Percentiles rank a stretch among this genome's conserved stretches.
Evolutionary conservation across 2,888 invertebrate species (phyloP).

Genomic region (Thereva unica): DNA sequence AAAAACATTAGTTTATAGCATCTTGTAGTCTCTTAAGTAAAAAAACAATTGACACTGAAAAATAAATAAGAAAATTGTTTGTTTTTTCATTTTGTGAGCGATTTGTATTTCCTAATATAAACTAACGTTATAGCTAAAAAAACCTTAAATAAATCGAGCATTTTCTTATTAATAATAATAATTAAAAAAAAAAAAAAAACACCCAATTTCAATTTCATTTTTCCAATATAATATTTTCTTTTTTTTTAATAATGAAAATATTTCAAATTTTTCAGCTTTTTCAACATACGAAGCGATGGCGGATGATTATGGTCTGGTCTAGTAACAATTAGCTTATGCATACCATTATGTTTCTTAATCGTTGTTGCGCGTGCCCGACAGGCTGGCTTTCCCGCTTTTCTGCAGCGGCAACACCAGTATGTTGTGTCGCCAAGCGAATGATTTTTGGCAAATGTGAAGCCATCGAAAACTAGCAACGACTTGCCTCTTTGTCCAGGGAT

Average conservation of each 20-base stretch:
- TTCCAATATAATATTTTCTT: constrained; percentile 18
- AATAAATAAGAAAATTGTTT: no score
- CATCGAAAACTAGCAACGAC: constrained; percentile 50
- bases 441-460: constrained; percentile 56
- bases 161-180: no score
- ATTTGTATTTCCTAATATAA: no score
- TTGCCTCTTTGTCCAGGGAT: constrained; percentile 55
- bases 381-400: constrained; percentile 49
- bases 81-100: no score
- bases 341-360: constrained; percentile 47
- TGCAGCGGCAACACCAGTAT: constrained; percentile 56
- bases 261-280: constrained; percentile 42
- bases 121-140: no score
- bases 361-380: constrained; percentile 54
- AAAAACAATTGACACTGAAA: no score
- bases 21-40: no score
- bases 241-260: constrained; percentile 37
- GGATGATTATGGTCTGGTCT: constrained; percentile 54
- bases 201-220: constrained; percentile 10
- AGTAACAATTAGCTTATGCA: constrained; percentile 52
- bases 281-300: constrained; percentile 50
- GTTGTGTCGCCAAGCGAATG: constrained; percentile 50
- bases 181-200: background rate
- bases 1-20: no score
- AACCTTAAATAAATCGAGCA: no score